These are phyloP conservation scores for Abrostola tripartita DNA, from an alignment of 2,888 invertebrate genomes.

Conservation along the genomic window DNA sequence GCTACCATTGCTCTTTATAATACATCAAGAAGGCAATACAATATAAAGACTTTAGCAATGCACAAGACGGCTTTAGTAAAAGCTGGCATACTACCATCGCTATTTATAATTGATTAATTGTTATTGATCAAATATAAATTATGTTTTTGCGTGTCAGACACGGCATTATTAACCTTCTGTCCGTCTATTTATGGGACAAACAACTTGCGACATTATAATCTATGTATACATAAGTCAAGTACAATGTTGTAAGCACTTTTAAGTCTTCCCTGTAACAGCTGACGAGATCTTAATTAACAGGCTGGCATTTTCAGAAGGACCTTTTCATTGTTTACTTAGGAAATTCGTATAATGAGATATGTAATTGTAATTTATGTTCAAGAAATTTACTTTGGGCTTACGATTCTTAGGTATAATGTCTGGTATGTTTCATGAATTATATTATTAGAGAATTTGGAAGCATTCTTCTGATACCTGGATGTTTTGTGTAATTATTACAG, in stretches of 20 bases:
- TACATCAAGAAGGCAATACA: too few relatives aligned
- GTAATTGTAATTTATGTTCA: conserved; percentile 1
- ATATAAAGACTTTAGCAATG: too few relatives aligned
- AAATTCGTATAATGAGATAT: conserved; percentile 2
- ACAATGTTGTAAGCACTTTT: conserved; percentile 48
- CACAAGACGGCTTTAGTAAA: too few relatives aligned
- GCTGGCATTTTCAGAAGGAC: conserved; percentile 1
- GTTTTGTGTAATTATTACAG: too few relatives aligned
- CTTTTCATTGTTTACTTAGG: conserved; percentile 3
- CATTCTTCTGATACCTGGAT: too few relatives aligned
- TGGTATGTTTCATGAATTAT: too few relatives aligned
- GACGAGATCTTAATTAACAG: conserved; percentile 43
- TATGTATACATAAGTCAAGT: conserved; percentile 27
- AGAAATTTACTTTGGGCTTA: background rate
- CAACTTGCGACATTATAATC: conserved; percentile 1
- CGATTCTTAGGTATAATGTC: too few relatives aligned
- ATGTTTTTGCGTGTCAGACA: background rate
- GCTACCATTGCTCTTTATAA: too few relatives aligned
- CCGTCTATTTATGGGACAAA: background rate
- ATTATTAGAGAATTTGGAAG: too few relatives aligned
- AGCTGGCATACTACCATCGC: too few relatives aligned
- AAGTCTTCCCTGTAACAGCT: conserved; percentile 31
- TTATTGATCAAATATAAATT: too few relatives aligned
- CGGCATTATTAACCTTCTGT: conserved; percentile 1
- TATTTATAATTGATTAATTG: too few relatives aligned